Conservation (phyloP, 2,113 vertebrate genomes). For the Picathartes gymnocephalus region DNA sequence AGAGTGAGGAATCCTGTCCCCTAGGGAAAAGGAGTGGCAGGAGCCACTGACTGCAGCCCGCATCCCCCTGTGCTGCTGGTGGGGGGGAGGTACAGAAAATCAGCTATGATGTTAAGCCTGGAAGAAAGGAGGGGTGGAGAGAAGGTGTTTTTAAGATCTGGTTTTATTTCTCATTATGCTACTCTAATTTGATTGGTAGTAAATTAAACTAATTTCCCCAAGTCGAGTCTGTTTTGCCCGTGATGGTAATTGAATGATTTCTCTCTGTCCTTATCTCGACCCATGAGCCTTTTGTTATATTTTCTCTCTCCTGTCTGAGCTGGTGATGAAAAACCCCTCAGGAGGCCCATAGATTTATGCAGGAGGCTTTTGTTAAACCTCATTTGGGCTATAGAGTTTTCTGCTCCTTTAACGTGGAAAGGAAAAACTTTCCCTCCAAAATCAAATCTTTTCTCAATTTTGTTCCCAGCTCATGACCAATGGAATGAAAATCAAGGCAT, state of each 20-base stretch:
- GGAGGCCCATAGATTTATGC: neutral
- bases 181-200: neutral
- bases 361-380: neutral
- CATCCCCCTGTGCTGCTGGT: neutral
- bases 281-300: neutral
- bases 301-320: neutral
- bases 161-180: neutral
- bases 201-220: neutral
- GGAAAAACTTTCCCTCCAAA: neutral
- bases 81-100: neutral
- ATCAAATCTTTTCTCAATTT: neutral
- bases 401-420: neutral
- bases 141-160: neutral
- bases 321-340: neutral
- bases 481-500: neutral
- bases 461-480: neutral
- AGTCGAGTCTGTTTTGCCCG: neutral
- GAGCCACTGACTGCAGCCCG: neutral
- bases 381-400: neutral
- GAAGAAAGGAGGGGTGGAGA: neutral
- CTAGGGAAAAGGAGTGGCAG: neutral
- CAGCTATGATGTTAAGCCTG: accelerated
- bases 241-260: neutral
- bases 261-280: neutral
- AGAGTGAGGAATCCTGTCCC: neutral